A percentile compares a stretch with the other conserved stretches of the same genome.
Evolutionary conservation across 2,113 vertebrate genomes (phyloP).

Genomic region (Antennarius striatus): DNA sequence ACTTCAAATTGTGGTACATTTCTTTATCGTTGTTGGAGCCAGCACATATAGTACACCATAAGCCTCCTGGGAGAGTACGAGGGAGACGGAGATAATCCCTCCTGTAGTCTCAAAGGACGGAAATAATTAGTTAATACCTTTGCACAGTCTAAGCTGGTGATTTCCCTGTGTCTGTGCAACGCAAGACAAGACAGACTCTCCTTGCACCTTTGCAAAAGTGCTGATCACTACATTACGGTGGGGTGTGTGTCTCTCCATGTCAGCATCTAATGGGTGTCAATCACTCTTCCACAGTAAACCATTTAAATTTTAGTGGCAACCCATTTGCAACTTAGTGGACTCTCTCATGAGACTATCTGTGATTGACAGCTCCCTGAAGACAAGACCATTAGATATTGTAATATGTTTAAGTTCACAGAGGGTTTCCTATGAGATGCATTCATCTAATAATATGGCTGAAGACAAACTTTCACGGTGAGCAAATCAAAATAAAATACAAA

Average conservation of each 20-base stretch:
- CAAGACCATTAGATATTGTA: conserved; percentile 25
- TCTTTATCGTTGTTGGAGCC: conserved; percentile 39
- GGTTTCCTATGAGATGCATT: conserved; percentile 33
- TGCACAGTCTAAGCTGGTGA: conserved; percentile 54
- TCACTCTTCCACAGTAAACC: conserved; percentile 35
- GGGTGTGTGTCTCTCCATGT: background rate
- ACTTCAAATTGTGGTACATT: conserved; percentile 12
- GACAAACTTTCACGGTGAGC: too few species aligned
- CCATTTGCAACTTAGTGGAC: conserved; percentile 41
- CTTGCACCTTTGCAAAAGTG: conserved; percentile 33
- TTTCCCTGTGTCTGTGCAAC: conserved; percentile 53
- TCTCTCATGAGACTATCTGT: conserved; percentile 13
- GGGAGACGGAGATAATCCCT: conserved; percentile 62
- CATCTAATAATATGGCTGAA: background rate
- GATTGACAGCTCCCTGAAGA: conserved; percentile 55
- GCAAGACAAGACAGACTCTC: conserved; percentile 38
- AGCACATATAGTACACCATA: conserved; percentile 61
- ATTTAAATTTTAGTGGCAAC: conserved; percentile 44
- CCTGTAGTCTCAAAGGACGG: conserved; percentile 59
- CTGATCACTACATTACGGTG: conserved; percentile 21
- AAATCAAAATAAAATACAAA: too few species aligned
- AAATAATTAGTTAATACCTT: conserved; percentile 76
- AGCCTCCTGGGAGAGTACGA: conserved; percentile 67
- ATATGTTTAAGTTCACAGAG: conserved; percentile 23
- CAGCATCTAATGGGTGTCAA: conserved; percentile 29